A percentile compares a stretch with the other conserved stretches of the same genome.
These are phyloP conservation scores for Guaruba guarouba DNA, from an alignment of 2,113 vertebrate genomes.

Conservation along the genomic window DNA sequence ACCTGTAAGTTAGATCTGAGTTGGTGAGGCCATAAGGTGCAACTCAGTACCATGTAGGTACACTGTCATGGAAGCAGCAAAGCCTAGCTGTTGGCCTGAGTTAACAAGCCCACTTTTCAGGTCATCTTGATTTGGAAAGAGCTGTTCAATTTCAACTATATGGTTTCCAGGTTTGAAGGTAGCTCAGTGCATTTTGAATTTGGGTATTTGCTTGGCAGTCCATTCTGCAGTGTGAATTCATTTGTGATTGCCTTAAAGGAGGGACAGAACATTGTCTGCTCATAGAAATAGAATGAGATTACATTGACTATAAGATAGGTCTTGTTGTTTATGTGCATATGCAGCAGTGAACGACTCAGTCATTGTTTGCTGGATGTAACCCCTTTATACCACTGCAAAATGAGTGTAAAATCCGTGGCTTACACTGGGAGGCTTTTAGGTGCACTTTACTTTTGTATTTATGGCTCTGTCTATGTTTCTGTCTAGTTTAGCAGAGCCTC, in stretches of 20 bases:
- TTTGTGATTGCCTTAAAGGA: background rate
- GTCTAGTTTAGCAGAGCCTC: background rate
- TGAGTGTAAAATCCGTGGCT: background rate
- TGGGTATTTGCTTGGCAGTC: background rate
- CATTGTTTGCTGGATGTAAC: background rate
- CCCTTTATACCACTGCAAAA: background rate
- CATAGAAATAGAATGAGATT: background rate
- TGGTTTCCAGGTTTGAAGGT: background rate
- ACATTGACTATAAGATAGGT: background rate
- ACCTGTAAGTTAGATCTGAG: background rate
- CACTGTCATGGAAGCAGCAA: background rate
- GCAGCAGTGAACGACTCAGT: rapidly evolving
- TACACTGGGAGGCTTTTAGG: background rate
- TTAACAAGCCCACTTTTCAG: background rate
- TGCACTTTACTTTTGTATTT: background rate
- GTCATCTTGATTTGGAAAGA: background rate
- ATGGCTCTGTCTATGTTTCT: background rate
- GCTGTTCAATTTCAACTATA: background rate
- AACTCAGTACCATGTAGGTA: background rate
- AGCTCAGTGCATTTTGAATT: background rate
- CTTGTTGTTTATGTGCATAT: background rate
- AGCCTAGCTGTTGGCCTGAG: background rate
- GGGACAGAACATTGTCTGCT: background rate
- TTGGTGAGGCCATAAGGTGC: background rate
- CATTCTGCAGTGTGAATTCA: background rate